A percentile compares a stretch with the other conserved stretches of the same genome.
Conservation (phyloP, 2,113 vertebrate genomes). For the Callithrix jacchus region DNA sequence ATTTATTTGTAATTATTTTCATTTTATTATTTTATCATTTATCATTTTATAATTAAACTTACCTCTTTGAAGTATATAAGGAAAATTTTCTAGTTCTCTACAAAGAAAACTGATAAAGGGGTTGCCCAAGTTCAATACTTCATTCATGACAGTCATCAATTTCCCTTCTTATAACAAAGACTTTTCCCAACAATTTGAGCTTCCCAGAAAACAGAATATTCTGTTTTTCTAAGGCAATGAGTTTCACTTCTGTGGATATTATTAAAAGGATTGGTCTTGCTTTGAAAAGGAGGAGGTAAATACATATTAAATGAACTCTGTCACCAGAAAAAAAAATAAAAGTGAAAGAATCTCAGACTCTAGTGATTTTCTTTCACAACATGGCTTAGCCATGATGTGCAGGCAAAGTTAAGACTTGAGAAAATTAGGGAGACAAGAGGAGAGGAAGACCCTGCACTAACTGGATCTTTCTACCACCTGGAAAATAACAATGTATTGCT, state of each 20-base stretch:
- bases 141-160: conserved; percentile 1
- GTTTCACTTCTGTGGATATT: not conserved
- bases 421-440: not conserved
- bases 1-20: not conserved
- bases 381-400: not conserved
- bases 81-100: conserved; percentile 20
- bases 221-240: conserved; percentile 3
- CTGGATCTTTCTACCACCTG: not conserved
- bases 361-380: not conserved
- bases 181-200: conserved; percentile 31
- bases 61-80: not conserved
- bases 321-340: not conserved
- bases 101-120: not conserved
- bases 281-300: conserved; percentile 9
- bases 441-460: not conserved
- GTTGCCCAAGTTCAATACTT: not conserved
- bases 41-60: not conserved
- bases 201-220: conserved; percentile 17
- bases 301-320: conserved; percentile 36
- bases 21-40: not conserved
- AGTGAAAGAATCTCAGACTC: not conserved
- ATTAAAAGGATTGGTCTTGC: not conserved
- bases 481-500: not conserved
- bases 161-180: not conserved
- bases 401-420: not conserved